phyloP scores from a whole-genome alignment of 2,113 vertebrate species.

The Strix aluco region DNA sequence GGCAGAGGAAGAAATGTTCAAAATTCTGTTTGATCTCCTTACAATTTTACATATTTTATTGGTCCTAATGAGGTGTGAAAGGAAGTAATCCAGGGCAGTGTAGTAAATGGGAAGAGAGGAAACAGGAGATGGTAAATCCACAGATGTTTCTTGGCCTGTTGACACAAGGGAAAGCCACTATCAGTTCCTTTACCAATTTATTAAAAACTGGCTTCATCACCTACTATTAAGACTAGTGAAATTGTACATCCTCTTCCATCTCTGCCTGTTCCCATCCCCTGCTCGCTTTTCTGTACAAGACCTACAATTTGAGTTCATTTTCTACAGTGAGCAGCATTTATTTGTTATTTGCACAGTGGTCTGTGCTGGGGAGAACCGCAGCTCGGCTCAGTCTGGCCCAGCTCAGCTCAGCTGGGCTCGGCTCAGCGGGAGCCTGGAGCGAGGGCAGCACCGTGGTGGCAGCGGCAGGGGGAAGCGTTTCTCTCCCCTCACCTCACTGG shows the following conservation, averaged over 20 bases:
- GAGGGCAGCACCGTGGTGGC: not conserved
- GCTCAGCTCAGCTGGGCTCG: too few species aligned
- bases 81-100: not conserved
- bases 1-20: not conserved
- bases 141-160: not conserved
- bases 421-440: too few species aligned
- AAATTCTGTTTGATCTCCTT: not conserved
- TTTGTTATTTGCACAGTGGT: fast-evolving
- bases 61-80: not conserved
- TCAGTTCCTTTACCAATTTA: not conserved
- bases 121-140: not conserved
- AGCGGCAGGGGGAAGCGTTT: too few species aligned
- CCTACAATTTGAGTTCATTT: not conserved
- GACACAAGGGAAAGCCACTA: not conserved
- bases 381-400: too few species aligned
- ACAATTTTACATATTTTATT: not conserved
- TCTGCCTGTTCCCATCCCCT: not conserved
- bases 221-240: not conserved
- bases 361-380: not conserved
- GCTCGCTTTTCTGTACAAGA: not conserved
- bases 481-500: not conserved
- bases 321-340: not conserved
- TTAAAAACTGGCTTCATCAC: not conserved
- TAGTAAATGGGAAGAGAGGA: not conserved
- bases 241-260: not conserved